These are phyloP conservation scores for Ophiothrix spiculata DNA, from an alignment of 35 echinoderm and acorn worm genomes.

Conservation along the genomic window DNA sequence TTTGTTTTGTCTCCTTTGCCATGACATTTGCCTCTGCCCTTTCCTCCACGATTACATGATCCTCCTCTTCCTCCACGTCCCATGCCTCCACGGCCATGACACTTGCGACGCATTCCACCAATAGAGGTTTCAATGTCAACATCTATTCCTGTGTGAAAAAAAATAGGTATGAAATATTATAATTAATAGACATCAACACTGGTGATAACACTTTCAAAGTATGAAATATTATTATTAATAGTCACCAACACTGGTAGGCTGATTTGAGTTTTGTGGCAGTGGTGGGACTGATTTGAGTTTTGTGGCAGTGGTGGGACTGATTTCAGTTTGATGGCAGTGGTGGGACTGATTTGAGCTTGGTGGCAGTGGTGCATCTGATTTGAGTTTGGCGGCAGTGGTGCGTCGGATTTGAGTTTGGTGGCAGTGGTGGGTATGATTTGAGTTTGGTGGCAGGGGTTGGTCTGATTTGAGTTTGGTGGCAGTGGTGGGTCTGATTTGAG, in stretches of 20 bases:
- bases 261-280: too few species aligned
- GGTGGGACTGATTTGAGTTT: too few species aligned
- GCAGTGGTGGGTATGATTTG: too few species aligned
- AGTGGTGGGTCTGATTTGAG: too few species aligned
- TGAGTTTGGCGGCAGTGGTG: too few species aligned
- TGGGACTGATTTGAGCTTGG: too few species aligned
- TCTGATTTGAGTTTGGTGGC: too few species aligned
- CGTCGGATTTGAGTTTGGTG: too few species aligned
- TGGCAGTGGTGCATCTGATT: too few species aligned
- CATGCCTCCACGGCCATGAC: constrained; percentile 38
- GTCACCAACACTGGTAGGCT: background rate
- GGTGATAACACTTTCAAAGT: background rate
- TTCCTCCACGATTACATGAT: background rate
- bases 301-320: background rate
- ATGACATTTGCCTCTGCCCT: background rate
- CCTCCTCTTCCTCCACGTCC: background rate
- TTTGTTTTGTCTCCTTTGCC: constrained; percentile 8
- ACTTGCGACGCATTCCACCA: constrained; percentile 47
- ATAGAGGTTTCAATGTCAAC: constrained; percentile 89
- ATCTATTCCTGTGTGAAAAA: constrained; percentile 72
- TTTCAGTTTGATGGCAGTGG: background rate
- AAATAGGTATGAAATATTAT: background rate
- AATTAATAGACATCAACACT: too few species aligned
- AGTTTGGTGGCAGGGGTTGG: too few species aligned
- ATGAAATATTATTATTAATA: background rate